These are phyloP conservation scores for Notoglanidium macrostoma DNA, from an alignment of 2,797 vertebrate genomes.

Conservation along the genomic window DNA sequence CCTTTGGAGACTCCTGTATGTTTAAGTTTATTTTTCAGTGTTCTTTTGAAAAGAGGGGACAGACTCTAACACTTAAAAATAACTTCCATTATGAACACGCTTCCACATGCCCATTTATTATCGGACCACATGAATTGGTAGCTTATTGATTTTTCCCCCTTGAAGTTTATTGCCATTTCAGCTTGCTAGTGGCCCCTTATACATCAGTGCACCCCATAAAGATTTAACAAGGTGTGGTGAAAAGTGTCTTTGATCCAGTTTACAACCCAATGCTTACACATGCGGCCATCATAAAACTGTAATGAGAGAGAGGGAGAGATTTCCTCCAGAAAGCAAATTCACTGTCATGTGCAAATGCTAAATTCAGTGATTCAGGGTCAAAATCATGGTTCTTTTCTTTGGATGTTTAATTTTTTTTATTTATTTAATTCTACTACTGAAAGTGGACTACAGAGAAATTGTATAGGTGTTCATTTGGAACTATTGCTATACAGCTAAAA, in stretches of 20 bases:
- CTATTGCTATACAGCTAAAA: not conserved
- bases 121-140: slow-evolving; percentile 23
- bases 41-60: not conserved
- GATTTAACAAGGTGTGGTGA: slow-evolving; percentile 62
- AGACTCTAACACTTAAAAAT: not conserved
- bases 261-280: slow-evolving; percentile 63
- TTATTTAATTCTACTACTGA: not conserved
- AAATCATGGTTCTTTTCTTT: not conserved
- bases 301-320: slow-evolving; percentile 58
- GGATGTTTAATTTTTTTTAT: not conserved
- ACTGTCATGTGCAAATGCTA: slow-evolving; percentile 7
- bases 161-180: slow-evolving; percentile 54
- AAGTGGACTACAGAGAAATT: not conserved
- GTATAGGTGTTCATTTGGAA: not conserved
- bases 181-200: slow-evolving; percentile 63
- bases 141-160: slow-evolving; percentile 67
- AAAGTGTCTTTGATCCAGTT: slow-evolving; percentile 69
- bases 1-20: not conserved
- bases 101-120: slow-evolving; percentile 32
- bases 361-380: not conserved
- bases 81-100: not conserved
- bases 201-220: slow-evolving; percentile 62
- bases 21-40: not conserved
- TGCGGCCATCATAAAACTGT: slow-evolving; percentile 64
- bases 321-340: slow-evolving; percentile 33